Evolutionary conservation across 2,113 vertebrate genomes (phyloP), one percentile per base, ranked within the genome.

Genomic region (Callopanchax toddi): DNA sequence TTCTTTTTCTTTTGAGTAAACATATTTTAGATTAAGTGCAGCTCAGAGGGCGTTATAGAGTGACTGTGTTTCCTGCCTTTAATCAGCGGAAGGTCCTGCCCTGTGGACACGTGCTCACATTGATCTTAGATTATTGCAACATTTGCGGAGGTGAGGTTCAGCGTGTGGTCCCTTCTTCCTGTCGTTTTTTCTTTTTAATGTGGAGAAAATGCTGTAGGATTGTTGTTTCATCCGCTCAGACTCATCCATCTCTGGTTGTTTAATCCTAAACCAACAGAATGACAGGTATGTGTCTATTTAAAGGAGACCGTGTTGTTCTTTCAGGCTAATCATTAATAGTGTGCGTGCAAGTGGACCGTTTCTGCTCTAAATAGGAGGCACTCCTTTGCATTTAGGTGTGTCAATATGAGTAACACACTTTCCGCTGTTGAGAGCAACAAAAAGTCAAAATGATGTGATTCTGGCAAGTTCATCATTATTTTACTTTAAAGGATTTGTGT

Each of bases 361-460:
- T 82, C 61, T 76, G 43, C 61, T 67, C 52, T 32, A 57, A 29
- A 82, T 80, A 74, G 54, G 68, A 86, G 64, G 74, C 62, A 84
- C 87, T 91, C 78, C 62, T 84, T 76, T 49, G 65, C 72, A 57
- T 37, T 53, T 60, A 77, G 84, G 83, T 79, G 87, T 88, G 86
- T 85, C 76, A 59, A 36, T 76, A 73, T 67, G 23, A 75, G 80
- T 49, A 62, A 75, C 79, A 68, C 44, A 56, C 76, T 87, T 85
- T 67, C 85, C 77, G 83, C 78, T 78, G n/a, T 71, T 55, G 15
- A 69, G 40, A 65, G 57, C 15, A 55, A 20, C 53, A 70, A 53
- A 88, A 84, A 88, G 53, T 84, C 46, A 78, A 85, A 86, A 40
- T 67, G 5, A 21, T 34, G 17, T 1, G 34, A 61, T 76, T n/a